A percentile compares a stretch with the other conserved stretches of the same genome.
Conservation (phyloP, 2,888 invertebrate genomes). For the Microchrysa polita region DNA sequence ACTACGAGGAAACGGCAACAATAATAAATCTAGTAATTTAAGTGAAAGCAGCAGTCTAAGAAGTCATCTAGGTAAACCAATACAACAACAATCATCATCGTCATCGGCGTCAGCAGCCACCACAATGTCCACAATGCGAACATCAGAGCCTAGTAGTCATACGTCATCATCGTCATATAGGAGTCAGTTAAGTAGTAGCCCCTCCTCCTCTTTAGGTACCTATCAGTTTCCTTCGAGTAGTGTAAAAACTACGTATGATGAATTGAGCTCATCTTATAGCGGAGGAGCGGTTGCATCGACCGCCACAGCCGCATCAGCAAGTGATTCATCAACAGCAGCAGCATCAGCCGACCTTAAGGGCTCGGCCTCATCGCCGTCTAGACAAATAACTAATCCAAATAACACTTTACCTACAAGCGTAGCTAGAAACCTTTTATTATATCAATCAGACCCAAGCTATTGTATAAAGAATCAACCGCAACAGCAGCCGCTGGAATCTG, state of each 20-base stretch:
- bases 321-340: constrained; percentile 46
- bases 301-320: constrained; percentile 26
- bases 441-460: constrained; percentile 59
- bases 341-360: constrained; percentile 50
- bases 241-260: constrained; percentile 45
- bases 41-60: constrained; percentile 39
- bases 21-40: constrained; percentile 48
- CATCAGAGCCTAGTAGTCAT: constrained; percentile 55
- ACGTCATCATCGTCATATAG: constrained; percentile 46
- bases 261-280: constrained; percentile 51
- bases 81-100: constrained; percentile 44
- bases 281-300: constrained; percentile 44
- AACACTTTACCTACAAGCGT: constrained; percentile 54
- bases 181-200: constrained; percentile 53
- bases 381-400: constrained; percentile 55
- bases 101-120: constrained; percentile 12
- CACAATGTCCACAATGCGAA: constrained; percentile 10
- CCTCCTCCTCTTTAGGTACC: constrained; percentile 52
- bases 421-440: constrained; percentile 54
- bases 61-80: constrained; percentile 47
- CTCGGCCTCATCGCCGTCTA: constrained; percentile 58
- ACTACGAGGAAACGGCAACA: constrained; percentile 45
- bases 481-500: constrained; percentile 55
- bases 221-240: constrained; percentile 52
- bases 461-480: constrained; percentile 57